phyloP scores from a whole-genome alignment of 2,888 invertebrate genomes.

The Dasysyrphus tricinctus region DNA sequence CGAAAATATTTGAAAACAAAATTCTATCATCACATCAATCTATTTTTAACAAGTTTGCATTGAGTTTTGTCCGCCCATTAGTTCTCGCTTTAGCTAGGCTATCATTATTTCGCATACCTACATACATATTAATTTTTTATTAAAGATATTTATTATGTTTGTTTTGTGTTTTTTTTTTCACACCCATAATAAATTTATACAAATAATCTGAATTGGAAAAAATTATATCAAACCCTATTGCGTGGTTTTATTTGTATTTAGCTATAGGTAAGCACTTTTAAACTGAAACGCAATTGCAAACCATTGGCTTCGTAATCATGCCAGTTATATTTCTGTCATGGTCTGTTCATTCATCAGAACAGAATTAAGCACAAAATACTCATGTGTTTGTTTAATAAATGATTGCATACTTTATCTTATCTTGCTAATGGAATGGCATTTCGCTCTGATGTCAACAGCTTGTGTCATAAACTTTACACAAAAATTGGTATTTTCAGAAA shows the following conservation, averaged over 20 bases:
- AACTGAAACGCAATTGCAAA: slow-evolving; percentile 17
- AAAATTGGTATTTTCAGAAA: not conserved
- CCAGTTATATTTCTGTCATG: slow-evolving; percentile 25
- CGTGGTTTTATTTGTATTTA: not conserved
- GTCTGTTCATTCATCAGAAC: slow-evolving; percentile 10
- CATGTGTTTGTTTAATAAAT: not conserved
- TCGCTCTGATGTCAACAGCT: slow-evolving; percentile 13
- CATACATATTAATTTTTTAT: no score
- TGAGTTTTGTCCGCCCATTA: no score
- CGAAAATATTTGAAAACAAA: no score
- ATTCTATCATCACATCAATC: no score
- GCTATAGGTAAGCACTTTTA: not conserved
- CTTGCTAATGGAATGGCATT: slow-evolving; percentile 26
- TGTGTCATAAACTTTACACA: not conserved
- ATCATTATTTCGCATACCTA: no score
- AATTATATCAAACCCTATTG: slow-evolving; percentile 3
- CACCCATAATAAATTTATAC: not conserved
- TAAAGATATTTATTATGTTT: not conserved
- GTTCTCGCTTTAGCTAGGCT: no score
- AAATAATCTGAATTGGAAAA: slow-evolving; percentile 35
- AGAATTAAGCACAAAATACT: slow-evolving; percentile 1
- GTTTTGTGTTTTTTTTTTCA: no score
- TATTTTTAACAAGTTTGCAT: no score
- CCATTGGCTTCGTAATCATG: slow-evolving; percentile 5
- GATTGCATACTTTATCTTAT: slow-evolving; percentile 55